Percentiles rank a stretch among this genome's conserved stretches.
Evolutionary conservation across 1,140 invertebrate species (phyloP).

Genomic region (Mycetomoellerius zeteki): DNA sequence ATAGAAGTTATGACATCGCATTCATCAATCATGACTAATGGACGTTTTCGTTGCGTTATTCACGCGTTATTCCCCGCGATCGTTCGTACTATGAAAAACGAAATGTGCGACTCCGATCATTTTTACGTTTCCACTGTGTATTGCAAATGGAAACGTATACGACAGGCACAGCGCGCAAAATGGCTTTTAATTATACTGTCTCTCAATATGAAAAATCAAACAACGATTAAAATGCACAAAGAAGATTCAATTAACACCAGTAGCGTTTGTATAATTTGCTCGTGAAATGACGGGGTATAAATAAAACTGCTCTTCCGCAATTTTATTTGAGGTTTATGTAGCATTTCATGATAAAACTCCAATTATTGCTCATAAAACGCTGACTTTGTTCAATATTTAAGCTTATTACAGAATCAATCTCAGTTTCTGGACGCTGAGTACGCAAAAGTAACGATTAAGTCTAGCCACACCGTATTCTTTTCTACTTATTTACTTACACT

Average conservation of each 20-base stretch:
- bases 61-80: neutral
- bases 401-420: neutral
- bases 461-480: neutral
- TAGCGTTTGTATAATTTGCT: neutral
- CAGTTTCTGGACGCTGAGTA: neutral
- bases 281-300: neutral
- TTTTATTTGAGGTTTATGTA: neutral
- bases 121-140: slow-evolving; percentile 2
- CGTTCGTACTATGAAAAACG: neutral
- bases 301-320: slow-evolving; percentile 20
- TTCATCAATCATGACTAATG: slow-evolving; percentile 36
- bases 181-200: slow-evolving; percentile 7
- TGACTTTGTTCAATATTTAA: neutral
- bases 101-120: neutral
- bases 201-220: slow-evolving; percentile 18
- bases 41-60: neutral
- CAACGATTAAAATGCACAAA: neutral
- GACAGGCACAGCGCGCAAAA: neutral
- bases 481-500: neutral
- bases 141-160: neutral
- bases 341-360: neutral
- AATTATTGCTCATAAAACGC: neutral
- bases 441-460: neutral
- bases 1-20: slow-evolving; percentile 10
- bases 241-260: slow-evolving; percentile 22